Conservation (phyloP, 2,113 vertebrate genomes). For the Myotis yumanensis region DNA sequence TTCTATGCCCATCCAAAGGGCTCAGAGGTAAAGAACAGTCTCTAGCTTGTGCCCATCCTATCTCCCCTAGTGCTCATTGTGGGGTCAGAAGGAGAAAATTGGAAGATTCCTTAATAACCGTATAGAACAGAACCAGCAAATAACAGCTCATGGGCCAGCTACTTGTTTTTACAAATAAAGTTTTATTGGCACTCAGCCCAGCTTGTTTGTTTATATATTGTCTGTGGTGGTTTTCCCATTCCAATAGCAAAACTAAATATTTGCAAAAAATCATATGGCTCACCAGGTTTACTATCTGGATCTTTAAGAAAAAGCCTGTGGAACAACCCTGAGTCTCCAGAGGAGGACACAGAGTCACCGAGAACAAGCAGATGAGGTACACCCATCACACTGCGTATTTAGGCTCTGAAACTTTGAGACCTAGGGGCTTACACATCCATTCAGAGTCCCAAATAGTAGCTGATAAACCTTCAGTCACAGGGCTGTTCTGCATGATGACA, state of each 20-base stretch:
- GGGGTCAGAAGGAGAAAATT: not conserved
- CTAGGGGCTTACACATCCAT: not conserved
- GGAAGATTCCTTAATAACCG: not conserved
- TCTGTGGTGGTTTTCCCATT: not conserved
- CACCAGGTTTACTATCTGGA: not conserved
- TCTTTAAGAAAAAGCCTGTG: not conserved
- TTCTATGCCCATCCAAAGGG: not conserved
- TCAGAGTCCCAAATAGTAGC: not conserved
- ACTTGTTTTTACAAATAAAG: not conserved
- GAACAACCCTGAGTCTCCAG: not conserved
- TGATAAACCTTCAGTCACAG: not conserved
- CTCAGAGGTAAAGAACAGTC: not conserved
- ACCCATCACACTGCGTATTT: not conserved
- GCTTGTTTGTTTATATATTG: not conserved
- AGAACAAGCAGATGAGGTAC: not conserved
- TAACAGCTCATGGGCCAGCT: fast-evolving
- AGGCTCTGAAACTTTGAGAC: not conserved
- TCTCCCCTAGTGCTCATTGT: not conserved
- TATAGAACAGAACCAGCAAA: not conserved
- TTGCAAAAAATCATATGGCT: not conserved
- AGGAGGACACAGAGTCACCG: not conserved
- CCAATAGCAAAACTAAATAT: not conserved
- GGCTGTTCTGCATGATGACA: not conserved
- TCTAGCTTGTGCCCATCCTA: not conserved
- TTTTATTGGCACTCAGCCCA: not conserved